These are phyloP conservation scores for Whitmania pigra DNA, from an alignment of 1,140 invertebrate genomes.

Conservation along the genomic window DNA sequence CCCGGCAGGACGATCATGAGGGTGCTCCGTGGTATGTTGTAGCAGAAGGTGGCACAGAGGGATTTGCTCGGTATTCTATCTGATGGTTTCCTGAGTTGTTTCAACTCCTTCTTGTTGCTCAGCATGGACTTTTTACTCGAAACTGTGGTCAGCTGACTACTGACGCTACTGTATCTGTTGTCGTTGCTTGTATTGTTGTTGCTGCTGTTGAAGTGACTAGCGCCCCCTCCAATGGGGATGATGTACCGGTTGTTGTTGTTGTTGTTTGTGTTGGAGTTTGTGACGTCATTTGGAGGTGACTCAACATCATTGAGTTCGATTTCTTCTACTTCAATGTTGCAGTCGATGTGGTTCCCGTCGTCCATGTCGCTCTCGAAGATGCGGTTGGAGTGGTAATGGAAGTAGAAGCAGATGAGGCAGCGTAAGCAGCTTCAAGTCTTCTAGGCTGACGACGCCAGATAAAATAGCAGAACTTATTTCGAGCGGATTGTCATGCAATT, in stretches of 20 bases:
- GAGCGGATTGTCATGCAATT: too few relatives aligned
- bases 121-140: too few relatives aligned
- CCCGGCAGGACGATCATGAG: slow-evolving; percentile 11
- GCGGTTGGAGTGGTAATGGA: too few relatives aligned
- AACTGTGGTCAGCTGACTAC: too few relatives aligned
- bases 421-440: too few relatives aligned
- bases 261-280: slow-evolving; percentile 6
- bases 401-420: too few relatives aligned
- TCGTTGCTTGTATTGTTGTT: not conserved
- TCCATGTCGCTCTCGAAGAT: not conserved
- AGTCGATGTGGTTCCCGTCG: not conserved
- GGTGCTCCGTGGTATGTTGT: slow-evolving; percentile 14
- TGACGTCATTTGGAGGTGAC: slow-evolving; percentile 5
- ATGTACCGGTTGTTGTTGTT: slow-evolving; percentile 6
- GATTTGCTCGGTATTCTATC: not conserved
- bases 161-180: too few relatives aligned
- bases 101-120: not conserved
- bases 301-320: not conserved
- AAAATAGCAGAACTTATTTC: too few relatives aligned
- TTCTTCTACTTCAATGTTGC: not conserved
- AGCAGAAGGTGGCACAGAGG: not conserved
- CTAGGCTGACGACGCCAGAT: too few relatives aligned
- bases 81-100: slow-evolving; percentile 1
- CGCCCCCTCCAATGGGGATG: not conserved
- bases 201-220: not conserved